Evolutionary conservation across 2,113 vertebrate genomes (phyloP).

Genomic region (Aleadryas rufinucha): DNA sequence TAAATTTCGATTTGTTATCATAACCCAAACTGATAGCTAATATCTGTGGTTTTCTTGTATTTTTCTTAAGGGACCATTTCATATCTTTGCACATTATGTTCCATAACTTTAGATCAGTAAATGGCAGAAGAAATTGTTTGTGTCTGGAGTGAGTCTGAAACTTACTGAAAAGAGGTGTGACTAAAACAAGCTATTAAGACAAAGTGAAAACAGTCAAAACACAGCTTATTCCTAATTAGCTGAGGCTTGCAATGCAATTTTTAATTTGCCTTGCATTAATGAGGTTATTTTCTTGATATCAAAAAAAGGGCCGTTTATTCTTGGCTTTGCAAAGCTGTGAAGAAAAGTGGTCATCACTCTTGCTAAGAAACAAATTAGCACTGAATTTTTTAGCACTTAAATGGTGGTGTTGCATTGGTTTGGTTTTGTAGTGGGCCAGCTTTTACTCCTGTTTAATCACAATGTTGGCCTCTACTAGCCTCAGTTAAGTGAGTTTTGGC

Average conservation of each 20-base stretch:
- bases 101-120: neutral
- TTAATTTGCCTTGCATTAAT: neutral
- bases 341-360: neutral
- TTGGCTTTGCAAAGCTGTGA: neutral
- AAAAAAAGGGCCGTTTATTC: neutral
- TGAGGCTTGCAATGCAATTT: neutral
- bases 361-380: neutral
- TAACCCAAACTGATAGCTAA: neutral
- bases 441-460: neutral
- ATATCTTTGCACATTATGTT: neutral
- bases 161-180: neutral
- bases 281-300: neutral
- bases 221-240: neutral
- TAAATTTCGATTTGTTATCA: rapidly evolving
- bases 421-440: neutral
- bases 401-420: neutral
- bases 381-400: neutral
- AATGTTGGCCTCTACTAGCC: neutral
- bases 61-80: neutral
- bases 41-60: neutral
- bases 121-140: neutral
- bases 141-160: neutral
- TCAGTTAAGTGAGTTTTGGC: neutral
- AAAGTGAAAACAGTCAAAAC: neutral
- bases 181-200: neutral